phyloP scores from a whole-genome alignment of 2,888 invertebrate genomes.

The Lucinisca nassula region DNA sequence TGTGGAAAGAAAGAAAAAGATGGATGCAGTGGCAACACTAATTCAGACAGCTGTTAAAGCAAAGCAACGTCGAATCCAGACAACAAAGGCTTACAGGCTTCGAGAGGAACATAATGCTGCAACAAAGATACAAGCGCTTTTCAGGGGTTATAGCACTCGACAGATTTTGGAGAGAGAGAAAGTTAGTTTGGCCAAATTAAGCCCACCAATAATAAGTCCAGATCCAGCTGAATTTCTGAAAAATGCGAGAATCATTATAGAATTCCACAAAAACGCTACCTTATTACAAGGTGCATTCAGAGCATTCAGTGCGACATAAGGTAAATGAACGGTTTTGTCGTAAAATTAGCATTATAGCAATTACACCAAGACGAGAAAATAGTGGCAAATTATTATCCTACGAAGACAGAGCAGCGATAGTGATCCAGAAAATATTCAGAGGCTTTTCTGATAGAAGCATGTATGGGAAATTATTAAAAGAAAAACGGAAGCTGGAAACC shows the following conservation, averaged over 20 bases:
- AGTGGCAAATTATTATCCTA: conserved; percentile 18
- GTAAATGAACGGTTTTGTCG: conserved; percentile 36
- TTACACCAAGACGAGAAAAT: conserved; percentile 40
- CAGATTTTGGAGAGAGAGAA: conserved; percentile 42
- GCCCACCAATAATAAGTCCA: conserved; percentile 51
- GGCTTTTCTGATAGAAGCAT: conserved; percentile 55
- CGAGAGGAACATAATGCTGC: conserved; percentile 41
- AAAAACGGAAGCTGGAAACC: conserved; percentile 16
- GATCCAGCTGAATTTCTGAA: conserved; percentile 49
- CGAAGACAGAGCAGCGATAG: conserved; percentile 54
- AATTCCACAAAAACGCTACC: conserved; percentile 56
- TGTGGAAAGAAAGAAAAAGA: not conserved
- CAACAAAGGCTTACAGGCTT: conserved; percentile 10
- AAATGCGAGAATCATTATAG: conserved; percentile 58
- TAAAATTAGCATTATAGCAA: conserved; percentile 29
- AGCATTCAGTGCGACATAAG: conserved; percentile 35
- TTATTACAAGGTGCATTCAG: conserved; percentile 60
- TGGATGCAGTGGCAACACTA: conserved; percentile 21
- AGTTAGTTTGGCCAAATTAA: conserved; percentile 40
- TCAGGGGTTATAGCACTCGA: conserved; percentile 53
- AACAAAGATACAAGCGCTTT: conserved; percentile 58
- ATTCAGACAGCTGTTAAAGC: conserved; percentile 54
- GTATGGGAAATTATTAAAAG: conserved; percentile 22
- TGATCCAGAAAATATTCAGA: conserved; percentile 62
- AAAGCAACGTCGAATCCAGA: not conserved